Base-by-base conservation (phyloP, 2,797 vertebrate species). In the Anguilla anguilla region DNA sequence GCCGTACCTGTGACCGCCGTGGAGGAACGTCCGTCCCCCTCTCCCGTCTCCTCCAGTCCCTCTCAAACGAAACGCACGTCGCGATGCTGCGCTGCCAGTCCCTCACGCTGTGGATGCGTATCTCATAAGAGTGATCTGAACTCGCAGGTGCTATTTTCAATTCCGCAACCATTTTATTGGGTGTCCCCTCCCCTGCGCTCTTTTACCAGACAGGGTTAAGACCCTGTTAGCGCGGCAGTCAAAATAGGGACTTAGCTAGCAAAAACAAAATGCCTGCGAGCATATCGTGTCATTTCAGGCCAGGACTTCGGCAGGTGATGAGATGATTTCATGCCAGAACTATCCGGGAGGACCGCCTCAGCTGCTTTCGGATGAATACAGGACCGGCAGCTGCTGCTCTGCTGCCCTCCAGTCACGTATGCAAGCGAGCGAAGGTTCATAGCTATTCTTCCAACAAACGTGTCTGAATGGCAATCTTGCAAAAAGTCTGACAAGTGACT, bases 321-420 rank as follows among this genome's bases (percentile, higher is more conserved):
- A 91, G 89, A 92, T 93, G 91, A 94, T 93, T 94, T 94, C 91
- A 92, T 91, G 93, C 94, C 91, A 90, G 88, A 67, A 89, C 89
- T 89, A 93, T 95, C 92, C 93, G 25, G 86, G 88, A 91, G 87
- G 90, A 88, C 86, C 74, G 84, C 90, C 91, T 94, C 92, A 92
- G 94, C 93, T 94, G 93, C 90, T 92, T 90, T 61, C 87, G 90
- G 89, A 90, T 72, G 94, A 92, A 95, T 93, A 93, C 69, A 57
- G 87, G 86, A 85, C 74, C 89, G 87, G 91, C 90, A 91, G 92
- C 88, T 89, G 89, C 64, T 79, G 81, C 81, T 87, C 85, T 87
- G 83, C 87, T 89, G 74, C 67, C 84, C 83, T 91, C 51, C 89
- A 89, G 87, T 82, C 69, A 89, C 88, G 84, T 90, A 90, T 87